These are phyloP conservation scores for Alectura lathami DNA, from an alignment of 2,113 vertebrate genomes.

Conservation along the genomic window DNA sequence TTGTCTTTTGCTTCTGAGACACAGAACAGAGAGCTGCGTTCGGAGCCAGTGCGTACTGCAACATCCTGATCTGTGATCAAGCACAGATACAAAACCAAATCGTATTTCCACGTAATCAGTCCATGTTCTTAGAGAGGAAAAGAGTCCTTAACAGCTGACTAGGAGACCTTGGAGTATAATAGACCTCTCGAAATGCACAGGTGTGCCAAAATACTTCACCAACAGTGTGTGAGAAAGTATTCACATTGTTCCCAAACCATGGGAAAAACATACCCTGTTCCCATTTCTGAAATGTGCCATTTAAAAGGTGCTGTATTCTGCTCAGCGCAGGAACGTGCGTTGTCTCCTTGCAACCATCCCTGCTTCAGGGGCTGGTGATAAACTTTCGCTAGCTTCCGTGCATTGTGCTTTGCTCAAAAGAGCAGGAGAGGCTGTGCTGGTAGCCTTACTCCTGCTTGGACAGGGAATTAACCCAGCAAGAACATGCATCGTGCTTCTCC, in stretches of 20 bases:
- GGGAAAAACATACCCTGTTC: constrained; percentile 46
- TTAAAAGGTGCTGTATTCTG: not conserved
- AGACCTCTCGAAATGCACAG: constrained; percentile 55
- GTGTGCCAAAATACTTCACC: constrained; percentile 72
- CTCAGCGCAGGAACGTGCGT: fast-evolving
- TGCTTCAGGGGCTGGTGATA: not conserved
- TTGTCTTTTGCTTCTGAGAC: constrained; percentile 36
- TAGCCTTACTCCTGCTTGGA: not conserved
- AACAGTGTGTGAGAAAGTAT: constrained; percentile 57
- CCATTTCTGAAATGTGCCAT: not conserved
- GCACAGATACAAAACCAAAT: constrained; percentile 76
- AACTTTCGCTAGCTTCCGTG: constrained; percentile 40
- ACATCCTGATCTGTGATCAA: constrained; percentile 70
- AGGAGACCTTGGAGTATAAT: constrained; percentile 60
- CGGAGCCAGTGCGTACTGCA: constrained; percentile 41
- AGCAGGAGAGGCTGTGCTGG: not conserved
- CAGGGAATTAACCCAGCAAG: not conserved
- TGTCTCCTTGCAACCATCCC: constrained; percentile 43
- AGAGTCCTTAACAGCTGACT: constrained; percentile 64
- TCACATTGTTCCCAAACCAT: constrained; percentile 32
- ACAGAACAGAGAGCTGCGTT: not conserved
- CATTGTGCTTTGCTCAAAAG: constrained; percentile 18
- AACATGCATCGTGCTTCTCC: fast-evolving
- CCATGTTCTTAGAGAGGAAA: constrained; percentile 73
- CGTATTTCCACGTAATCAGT: constrained; percentile 75